Evolutionary conservation across 2,888 invertebrate species (phyloP).

Genomic region (Julus scanicus): DNA sequence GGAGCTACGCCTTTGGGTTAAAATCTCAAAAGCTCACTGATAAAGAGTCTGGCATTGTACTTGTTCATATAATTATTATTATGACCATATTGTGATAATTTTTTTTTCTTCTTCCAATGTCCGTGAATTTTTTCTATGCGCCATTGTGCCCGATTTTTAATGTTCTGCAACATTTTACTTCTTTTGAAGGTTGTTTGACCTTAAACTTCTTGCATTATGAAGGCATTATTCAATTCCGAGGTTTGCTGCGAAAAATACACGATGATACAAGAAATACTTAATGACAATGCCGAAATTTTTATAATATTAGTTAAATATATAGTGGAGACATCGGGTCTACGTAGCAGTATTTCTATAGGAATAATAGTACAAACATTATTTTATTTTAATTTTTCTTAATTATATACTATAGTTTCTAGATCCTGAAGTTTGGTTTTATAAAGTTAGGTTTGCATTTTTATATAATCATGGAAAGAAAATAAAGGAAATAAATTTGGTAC

Average conservation of each 20-base stretch:
- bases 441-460: not conserved
- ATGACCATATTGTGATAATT: conserved; percentile 42
- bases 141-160: conserved; percentile 43
- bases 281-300: conserved; percentile 5
- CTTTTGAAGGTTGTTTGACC: conserved; percentile 48
- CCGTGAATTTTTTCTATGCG: conserved; percentile 39
- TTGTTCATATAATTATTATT: conserved; percentile 50
- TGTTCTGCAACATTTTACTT: conserved; percentile 49
- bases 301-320: not conserved
- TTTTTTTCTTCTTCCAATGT: conserved; percentile 29
- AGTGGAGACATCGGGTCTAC: not conserved
- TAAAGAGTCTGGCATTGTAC: conserved; percentile 44
- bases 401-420: not conserved
- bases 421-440: not conserved
- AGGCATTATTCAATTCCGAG: conserved; percentile 6
- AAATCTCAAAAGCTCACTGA: not conserved
- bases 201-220: conserved; percentile 41
- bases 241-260: conserved; percentile 17
- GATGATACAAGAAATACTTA: not conserved
- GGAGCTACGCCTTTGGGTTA: conserved; percentile 34
- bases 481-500: not conserved
- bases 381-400: not conserved
- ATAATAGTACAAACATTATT: not conserved
- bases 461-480: not conserved
- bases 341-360: not conserved